Conservation (phyloP, 2,797 vertebrate genomes). For the Melanogrammus aeglefinus region DNA sequence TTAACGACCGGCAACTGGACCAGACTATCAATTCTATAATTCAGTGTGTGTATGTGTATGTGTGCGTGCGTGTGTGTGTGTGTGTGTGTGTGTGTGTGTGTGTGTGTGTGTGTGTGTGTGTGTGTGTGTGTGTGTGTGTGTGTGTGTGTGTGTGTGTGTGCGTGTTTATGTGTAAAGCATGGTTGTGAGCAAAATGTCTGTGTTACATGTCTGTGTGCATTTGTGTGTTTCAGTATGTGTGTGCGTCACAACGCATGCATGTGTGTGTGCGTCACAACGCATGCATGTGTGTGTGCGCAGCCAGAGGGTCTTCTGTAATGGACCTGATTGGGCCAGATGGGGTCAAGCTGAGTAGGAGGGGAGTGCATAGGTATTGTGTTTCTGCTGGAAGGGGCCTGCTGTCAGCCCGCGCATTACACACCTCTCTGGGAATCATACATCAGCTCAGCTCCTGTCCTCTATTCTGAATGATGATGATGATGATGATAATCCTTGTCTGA, state of each 20-base stretch:
- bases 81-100: constrained; percentile 29
- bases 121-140: constrained; percentile 28
- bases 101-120: background rate
- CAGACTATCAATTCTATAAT: constrained; percentile 66
- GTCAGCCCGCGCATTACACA: constrained; percentile 43
- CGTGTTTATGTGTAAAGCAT: background rate
- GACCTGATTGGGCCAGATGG: constrained; percentile 67
- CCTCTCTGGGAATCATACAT: constrained; percentile 31
- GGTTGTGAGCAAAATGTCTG: background rate
- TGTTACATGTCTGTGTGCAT: constrained; percentile 16
- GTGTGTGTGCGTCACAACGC: constrained; percentile 20
- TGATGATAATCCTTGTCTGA: too few relatives aligned
- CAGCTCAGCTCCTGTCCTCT: too few relatives aligned
- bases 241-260: constrained; percentile 4
- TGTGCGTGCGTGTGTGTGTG: constrained; percentile 3
- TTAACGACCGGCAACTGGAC: constrained; percentile 65
- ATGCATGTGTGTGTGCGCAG: constrained; percentile 38
- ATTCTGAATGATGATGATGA: too few relatives aligned
- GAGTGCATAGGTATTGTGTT: constrained; percentile 44
- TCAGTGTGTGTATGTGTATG: constrained; percentile 11
- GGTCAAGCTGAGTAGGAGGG: constrained; percentile 53
- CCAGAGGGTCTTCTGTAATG: constrained; percentile 49
- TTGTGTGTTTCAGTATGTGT: constrained; percentile 21
- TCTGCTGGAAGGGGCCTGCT: constrained; percentile 48
- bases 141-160: background rate